These are phyloP conservation scores for Chaenocephalus aceratus DNA, from an alignment of 2,113 vertebrate genomes.

Conservation along the genomic window DNA sequence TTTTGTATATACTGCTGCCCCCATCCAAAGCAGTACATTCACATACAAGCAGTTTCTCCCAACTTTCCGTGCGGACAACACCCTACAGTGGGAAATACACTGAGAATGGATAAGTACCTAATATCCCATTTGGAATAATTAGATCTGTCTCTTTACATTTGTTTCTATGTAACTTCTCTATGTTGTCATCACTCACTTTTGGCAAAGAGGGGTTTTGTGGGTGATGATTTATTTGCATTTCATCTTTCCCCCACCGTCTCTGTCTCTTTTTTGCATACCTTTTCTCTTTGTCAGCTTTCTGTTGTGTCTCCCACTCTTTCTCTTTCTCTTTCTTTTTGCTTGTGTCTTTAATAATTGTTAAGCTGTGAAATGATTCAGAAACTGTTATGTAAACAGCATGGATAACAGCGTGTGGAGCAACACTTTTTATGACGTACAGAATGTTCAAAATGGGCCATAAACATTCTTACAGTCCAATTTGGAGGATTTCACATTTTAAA, in stretches of 20 bases:
- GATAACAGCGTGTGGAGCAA: slow-evolving; percentile 26
- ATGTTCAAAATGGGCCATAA: slow-evolving; percentile 48
- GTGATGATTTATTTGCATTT: slow-evolving; percentile 57
- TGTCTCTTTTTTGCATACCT: slow-evolving; percentile 51
- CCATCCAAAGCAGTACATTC: too few species aligned
- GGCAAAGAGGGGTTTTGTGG: slow-evolving; percentile 40
- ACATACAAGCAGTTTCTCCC: too few species aligned
- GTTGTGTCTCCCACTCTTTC: slow-evolving; percentile 11
- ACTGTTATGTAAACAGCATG: slow-evolving; percentile 42
- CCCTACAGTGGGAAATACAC: too few species aligned
- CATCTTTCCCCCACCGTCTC: slow-evolving; percentile 40
- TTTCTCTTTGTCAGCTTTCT: slow-evolving; percentile 33
- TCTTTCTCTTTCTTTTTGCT: slow-evolving; percentile 2
- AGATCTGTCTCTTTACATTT: neutral
- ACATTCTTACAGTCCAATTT: slow-evolving; percentile 23
- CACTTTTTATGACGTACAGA: slow-evolving; percentile 31
- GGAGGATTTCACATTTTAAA: slow-evolving; percentile 36
- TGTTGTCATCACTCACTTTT: slow-evolving; percentile 53
- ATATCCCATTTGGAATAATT: too few species aligned
- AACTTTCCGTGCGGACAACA: too few species aligned
- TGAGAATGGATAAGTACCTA: too few species aligned
- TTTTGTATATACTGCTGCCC: too few species aligned
- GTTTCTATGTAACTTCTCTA: slow-evolving; percentile 39
- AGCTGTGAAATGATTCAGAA: slow-evolving; percentile 36
- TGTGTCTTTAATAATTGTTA: slow-evolving; percentile 45